Evolutionary conservation across 2,888 invertebrate species (phyloP), one percentile per base, ranked within the genome.

Genomic region (Venusia cambrica): DNA sequence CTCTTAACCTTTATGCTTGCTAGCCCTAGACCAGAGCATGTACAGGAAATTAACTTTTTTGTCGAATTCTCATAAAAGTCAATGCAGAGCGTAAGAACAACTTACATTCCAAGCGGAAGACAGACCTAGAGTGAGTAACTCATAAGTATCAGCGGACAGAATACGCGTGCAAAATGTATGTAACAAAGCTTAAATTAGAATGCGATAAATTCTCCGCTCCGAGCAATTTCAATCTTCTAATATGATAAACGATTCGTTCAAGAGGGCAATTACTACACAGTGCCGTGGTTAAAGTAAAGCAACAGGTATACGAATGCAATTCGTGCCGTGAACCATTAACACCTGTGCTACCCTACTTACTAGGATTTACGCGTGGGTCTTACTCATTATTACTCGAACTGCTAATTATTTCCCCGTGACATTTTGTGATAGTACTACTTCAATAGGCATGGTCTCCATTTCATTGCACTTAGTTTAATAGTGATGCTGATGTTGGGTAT

Each of bases 231-330:
- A 75, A 69, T 69, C 58, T 60, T 62, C 63, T 70, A 68, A 74
- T 70, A 72, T 72, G 76, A 79, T 79, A 80, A 78, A 73, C 74
- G 73, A 81, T 81, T 81, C 69, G 81, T 77, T 79, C 75, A 49
- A 70, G 73, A 54, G 62, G 60, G 65, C 73, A 80, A 81, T 83
- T 80, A 81, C 64, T 33, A 51, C 45, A 38, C 35, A 59, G 48
- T 45, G 47, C 60, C 54, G 62, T 58, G 63, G 44, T 44, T 54
- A 63, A 62, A 60, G 62, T 67, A 65, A 61, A 51, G 60, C 64
- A 64, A 57, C 50, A 53, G 42, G 54, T 52, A 52, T 46, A 54
- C 53, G 54, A 62, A 62, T 61, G 61, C 62, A 48, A 58, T 55
- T 60, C 56, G 51, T 50, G 41, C 67, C 64, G 57, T 61, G 56